Evolutionary conservation across 2,888 invertebrate species (phyloP), one percentile per base, ranked within the genome.

Genomic region (Limnephilus marmoratus): DNA sequence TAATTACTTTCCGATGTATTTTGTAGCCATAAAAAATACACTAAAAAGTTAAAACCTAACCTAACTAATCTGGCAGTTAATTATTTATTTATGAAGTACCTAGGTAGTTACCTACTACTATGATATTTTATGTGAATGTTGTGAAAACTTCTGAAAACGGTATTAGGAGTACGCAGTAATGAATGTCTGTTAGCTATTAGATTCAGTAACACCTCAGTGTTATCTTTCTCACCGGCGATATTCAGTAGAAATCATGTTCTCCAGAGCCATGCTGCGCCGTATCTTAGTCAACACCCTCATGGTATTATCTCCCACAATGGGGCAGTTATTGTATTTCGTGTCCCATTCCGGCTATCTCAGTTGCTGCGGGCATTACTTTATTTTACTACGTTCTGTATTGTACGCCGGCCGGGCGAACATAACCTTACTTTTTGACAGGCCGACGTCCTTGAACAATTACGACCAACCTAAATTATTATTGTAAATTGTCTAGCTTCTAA

Each of bases 391-490:
- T 49, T 86, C 12, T 53, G 68, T 68, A 68, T 68, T 68, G 37
- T 37, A 41, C 81, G 86, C 91, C 90, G 90, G 90, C 91, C 91
- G 90, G 91, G 91, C 92, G 90, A 53, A 90, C 90, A 92, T 93
- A 93, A 93, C 92, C 85, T 92, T 13, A 92, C 92, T 81, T 90
- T 89, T 92, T 89, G 88, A 49, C 92, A 85, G 85, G 81, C 85
- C 53, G 81, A 68, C 90, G 92, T 92, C 92, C 92, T 92, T 92
- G 92, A 82, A 29, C 81, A 89, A 82, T 49, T 85, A 90, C 81
- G 41, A n/a, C 34, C 82, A 89, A 85, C 91, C 91, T 49, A 90
- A 92, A 90, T 92, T 29, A 81, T 92, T 83, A 80, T 91, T 68
- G 24, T 68, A 68, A 24, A 68, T 68, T 88, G 45, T 37, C 89